Evolutionary conservation across 2,797 vertebrate genomes (phyloP).

Genomic region (Ispidina lecontei): DNA sequence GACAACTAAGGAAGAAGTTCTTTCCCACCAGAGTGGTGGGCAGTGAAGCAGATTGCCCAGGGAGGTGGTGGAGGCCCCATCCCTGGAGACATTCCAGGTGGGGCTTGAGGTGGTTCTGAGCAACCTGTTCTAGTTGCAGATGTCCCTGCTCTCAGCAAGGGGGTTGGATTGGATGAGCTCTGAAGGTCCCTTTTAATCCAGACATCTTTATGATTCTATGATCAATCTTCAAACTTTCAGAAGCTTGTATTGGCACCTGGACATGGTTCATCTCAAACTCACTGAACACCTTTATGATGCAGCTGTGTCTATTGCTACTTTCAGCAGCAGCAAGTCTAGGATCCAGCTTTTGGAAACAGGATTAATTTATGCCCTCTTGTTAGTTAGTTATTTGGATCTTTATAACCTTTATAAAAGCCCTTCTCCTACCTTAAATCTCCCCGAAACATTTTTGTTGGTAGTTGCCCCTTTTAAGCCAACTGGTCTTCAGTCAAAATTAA

Average conservation of each 20-base stretch:
- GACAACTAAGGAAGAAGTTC: too few species aligned
- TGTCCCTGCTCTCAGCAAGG: too few species aligned
- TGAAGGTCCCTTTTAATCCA: too few species aligned
- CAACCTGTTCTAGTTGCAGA: too few species aligned
- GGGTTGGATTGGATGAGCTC: too few species aligned
- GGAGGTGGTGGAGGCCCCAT: too few species aligned
- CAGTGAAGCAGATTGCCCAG: too few species aligned
- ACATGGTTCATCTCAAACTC: neutral
- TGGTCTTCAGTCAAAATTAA: constrained; percentile 56
- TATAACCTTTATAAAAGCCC: constrained; percentile 8
- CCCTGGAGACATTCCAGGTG: too few species aligned
- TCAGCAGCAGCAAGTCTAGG: neutral
- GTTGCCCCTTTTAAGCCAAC: neutral
- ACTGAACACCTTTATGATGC: neutral
- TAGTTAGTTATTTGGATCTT: neutral
- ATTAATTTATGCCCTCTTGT: neutral
- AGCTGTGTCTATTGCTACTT: neutral
- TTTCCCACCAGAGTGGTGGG: too few species aligned
- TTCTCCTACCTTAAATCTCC: constrained; percentile 31
- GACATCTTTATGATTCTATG: too few species aligned
- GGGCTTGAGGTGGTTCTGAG: too few species aligned
- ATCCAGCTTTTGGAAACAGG: neutral
- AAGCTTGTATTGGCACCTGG: neutral
- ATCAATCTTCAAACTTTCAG: neutral
- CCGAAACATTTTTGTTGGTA: constrained; percentile 23